Evolutionary conservation across 2,113 vertebrate genomes (phyloP), one percentile per base, ranked within the genome.

Genomic region (Erythrocebus patas): DNA sequence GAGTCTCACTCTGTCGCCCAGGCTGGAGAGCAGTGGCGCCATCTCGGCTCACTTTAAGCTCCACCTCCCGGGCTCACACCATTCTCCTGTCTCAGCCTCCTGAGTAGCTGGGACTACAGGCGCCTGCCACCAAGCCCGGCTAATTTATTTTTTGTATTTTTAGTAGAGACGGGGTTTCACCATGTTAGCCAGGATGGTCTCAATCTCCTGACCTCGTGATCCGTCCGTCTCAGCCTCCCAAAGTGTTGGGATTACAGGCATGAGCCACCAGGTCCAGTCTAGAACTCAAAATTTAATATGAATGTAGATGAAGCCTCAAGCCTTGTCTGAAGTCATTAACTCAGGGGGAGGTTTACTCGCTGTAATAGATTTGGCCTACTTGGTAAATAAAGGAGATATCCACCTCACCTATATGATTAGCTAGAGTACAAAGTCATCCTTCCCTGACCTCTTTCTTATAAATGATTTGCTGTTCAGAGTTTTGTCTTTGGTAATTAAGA

Each of bases 101-200:
- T 3, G 12, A 50, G 48, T 50, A 50, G 48, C 48, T 14, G 48
- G 48, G 48, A 14, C 48, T 50, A 50, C 48, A 50, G 48, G 13
- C 13, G 48, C 13, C 48, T 0, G 0, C 48, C 48, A 50, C 48
- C 3, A 50, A 4, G 48, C 48, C 48, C 0, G 13, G 48, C 48
- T 50, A 50, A 50, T 50, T 50, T 50, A 50, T 50, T 50, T 50
- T 50, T 50, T 50, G 48, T 50, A 50, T 4, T 50, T 50, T 50
- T 50, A 13, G 48, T 50, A 50, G 48, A 50, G 48, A 50, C 48
- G 3, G 48, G 48, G 48, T 50, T 50, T 50, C 48, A 50, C 48
- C 0, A 14, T 50, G 48, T 50, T 50, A 50, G 48, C 48, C 48
- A 50, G 48, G 48, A 50, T 50, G 48, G 48, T 50, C 48, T 50